Conservation (phyloP, 2,888 invertebrate species). For the Bruchidius siliquastri region DNA sequence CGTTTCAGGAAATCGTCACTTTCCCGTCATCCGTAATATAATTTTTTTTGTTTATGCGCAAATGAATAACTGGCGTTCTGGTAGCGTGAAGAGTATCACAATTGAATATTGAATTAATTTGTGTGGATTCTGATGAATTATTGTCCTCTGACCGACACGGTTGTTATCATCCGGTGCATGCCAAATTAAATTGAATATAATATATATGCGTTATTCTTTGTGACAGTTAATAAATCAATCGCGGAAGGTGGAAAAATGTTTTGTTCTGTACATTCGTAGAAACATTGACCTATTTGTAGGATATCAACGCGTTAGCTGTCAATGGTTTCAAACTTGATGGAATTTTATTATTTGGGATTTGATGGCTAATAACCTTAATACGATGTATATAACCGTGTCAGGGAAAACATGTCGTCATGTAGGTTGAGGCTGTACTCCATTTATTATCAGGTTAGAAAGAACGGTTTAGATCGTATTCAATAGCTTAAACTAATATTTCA, state of each 20-base stretch:
- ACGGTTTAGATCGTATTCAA: too few relatives aligned
- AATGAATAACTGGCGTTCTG: not conserved
- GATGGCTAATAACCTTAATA: not conserved
- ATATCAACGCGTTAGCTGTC: not conserved
- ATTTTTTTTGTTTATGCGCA: not conserved
- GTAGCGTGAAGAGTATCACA: not conserved
- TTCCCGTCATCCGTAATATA: not conserved
- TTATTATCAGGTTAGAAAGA: too few relatives aligned
- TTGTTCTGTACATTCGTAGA: not conserved
- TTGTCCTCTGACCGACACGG: not conserved
- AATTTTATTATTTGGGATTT: not conserved
- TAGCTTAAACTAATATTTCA: too few relatives aligned
- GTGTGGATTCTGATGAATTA: not conserved
- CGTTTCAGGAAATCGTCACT: not conserved
- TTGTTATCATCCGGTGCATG: not conserved
- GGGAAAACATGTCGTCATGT: too few relatives aligned
- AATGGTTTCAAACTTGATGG: not conserved
- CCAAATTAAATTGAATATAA: not conserved
- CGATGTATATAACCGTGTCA: too few relatives aligned
- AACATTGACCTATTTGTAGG: not conserved
- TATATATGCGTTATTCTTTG: not conserved
- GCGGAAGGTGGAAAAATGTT: not conserved
- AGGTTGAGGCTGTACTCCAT: too few relatives aligned
- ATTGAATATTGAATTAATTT: not conserved
- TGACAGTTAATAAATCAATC: not conserved